These are phyloP conservation scores for Seladonia tumulorum DNA, from an alignment of 2,888 invertebrate genomes.

Conservation along the genomic window DNA sequence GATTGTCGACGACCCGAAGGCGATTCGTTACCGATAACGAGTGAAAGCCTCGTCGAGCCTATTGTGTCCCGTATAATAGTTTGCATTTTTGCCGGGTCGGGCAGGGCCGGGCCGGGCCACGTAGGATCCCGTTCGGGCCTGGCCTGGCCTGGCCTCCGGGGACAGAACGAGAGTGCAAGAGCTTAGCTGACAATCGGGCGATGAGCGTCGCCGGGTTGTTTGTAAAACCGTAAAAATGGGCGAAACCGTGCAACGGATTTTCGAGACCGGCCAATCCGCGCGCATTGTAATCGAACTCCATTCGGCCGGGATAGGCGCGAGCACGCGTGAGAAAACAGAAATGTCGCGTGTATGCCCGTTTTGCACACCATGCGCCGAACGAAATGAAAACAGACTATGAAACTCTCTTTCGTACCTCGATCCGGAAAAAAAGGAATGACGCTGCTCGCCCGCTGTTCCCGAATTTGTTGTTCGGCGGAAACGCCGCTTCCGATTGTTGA, in stretches of 20 bases:
- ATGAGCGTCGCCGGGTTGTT: constrained; percentile 49
- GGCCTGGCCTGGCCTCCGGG: neutral
- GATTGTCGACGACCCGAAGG: constrained; percentile 60
- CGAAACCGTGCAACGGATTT: constrained; percentile 33
- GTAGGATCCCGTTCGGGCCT: neutral
- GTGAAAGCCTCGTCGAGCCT: constrained; percentile 66
- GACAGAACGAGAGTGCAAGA: neutral
- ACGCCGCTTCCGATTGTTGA: neutral
- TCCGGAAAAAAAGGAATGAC: neutral
- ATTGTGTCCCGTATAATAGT: constrained; percentile 69
- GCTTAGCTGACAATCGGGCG: constrained; percentile 48
- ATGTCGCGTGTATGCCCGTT: neutral
- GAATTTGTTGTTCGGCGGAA: constrained; percentile 6
- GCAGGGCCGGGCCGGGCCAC: neutral
- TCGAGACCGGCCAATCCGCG: constrained; percentile 30
- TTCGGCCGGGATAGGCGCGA: neutral
- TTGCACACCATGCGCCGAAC: neutral
- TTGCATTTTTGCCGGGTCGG: constrained; percentile 42
- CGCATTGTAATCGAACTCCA: constrained; percentile 8
- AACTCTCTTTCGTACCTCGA: neutral
- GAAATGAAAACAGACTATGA: neutral
- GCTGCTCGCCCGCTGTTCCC: neutral
- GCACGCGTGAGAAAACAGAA: constrained; percentile 20
- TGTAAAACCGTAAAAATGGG: constrained; percentile 41
- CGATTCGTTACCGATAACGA: constrained; percentile 73